These are phyloP conservation scores for Stegastes partitus DNA, from an alignment of 2,113 vertebrate genomes.

Conservation along the genomic window DNA sequence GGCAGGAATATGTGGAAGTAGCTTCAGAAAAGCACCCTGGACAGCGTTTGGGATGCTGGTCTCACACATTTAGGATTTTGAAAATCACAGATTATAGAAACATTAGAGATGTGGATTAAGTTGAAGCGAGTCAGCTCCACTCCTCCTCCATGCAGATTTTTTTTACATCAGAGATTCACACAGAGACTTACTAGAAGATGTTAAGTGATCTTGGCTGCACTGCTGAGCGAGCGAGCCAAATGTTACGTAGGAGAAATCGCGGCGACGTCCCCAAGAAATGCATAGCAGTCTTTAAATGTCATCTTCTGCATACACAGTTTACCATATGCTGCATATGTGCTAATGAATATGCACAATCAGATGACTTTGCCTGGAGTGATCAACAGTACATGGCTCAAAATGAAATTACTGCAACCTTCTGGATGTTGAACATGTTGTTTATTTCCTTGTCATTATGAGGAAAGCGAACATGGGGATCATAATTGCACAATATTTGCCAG, in stretches of 20 bases:
- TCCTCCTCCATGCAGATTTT: not conserved
- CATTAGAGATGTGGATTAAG: not conserved
- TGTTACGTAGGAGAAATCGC: not conserved
- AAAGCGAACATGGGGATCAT: not conserved
- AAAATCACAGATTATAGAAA: not conserved
- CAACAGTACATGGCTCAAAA: not conserved
- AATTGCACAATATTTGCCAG: not conserved
- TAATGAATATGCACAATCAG: not conserved
- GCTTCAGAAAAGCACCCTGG: not conserved
- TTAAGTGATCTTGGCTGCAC: not conserved
- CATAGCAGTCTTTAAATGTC: not conserved
- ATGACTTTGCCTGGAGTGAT: not conserved
- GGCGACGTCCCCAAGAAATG: not conserved
- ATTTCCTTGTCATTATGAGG: not conserved
- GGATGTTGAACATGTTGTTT: no score
- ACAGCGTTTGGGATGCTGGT: not conserved
- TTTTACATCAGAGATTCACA: not conserved
- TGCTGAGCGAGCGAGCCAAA: not conserved
- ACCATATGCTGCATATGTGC: not conserved
- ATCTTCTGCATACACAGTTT: not conserved
- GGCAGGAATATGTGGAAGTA: not conserved
- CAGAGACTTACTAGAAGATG: not conserved
- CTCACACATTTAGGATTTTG: not conserved
- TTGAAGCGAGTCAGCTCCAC: not conserved
- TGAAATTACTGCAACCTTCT: not conserved